Evolutionary conservation across 2,113 vertebrate species (phyloP), one percentile per base, ranked within the genome.

Genomic region (Patagioenas fasciata): DNA sequence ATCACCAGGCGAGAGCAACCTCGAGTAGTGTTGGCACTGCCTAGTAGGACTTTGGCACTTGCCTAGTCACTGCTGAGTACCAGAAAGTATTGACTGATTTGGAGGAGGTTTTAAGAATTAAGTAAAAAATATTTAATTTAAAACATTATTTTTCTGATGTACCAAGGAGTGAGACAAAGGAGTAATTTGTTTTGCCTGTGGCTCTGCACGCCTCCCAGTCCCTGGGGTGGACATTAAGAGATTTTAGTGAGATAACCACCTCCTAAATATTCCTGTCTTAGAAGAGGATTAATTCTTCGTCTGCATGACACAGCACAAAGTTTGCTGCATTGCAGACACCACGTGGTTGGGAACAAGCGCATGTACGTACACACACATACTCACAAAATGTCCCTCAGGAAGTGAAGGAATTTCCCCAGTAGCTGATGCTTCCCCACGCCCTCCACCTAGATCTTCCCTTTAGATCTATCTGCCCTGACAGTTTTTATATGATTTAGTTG

Each of bases 251-350:
- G 58, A 73, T 78, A 92, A 75, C 9, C 69, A 44, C 54, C 34
- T 78, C 28, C 15, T 74, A 66, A 66, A 69, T 36, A 67, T 28
- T 80, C 72, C 65, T 66, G 34, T 50, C 58, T 91, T 70, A 65
- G 73, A 48, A 50, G 38, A 84, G 58, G 62, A 85, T 85, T 85
- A 79, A 58, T 85, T 69, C 75, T 90, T 80, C 3, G 0, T 82
- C 82, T 82, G 80, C 74, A 72, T 97, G 96, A 97, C 85, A 40
- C 95, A 95, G 96, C 96, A 91, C 31, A 86, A 94, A 95, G 77
- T 85, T 95, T 96, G 91, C 92, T 97, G 97, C 96, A 97, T 94
- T 97, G 96, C 96, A 97, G 97, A 77, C 91, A 47, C 81, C 83
- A 50, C 9, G 32, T 93, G 91, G 53, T 1, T 65, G 62, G 67